A percentile compares a stretch with the other conserved stretches of the same genome.
Evolutionary conservation across 2,888 invertebrate genomes (phyloP).

Genomic region (Parasteatoda lunata): DNA sequence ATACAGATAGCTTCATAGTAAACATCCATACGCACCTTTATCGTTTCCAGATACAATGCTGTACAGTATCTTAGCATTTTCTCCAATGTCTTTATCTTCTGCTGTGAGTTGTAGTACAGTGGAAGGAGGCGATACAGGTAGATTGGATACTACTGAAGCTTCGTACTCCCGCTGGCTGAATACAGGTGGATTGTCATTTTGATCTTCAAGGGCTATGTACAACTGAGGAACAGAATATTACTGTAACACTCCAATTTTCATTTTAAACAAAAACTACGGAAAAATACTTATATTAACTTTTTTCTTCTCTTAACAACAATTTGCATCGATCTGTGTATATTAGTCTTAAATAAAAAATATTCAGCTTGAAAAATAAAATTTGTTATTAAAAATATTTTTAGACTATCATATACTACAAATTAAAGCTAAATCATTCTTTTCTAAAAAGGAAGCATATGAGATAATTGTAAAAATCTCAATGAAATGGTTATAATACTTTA

Average conservation of each 20-base stretch:
- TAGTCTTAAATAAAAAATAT: neutral
- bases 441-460: too few relatives aligned
- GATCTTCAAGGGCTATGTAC: constrained; percentile 79
- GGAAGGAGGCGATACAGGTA: constrained; percentile 82
- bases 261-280: neutral
- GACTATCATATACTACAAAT: neutral
- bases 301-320: too few relatives aligned
- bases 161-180: constrained; percentile 86
- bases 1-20: neutral
- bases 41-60: constrained; percentile 82
- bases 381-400: neutral
- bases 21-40: constrained; percentile 74
- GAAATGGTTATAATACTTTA: too few relatives aligned
- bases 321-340: too few relatives aligned
- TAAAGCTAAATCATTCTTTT: too few relatives aligned
- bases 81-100: constrained; percentile 85
- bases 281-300: neutral
- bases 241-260: neutral
- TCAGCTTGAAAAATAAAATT: neutral
- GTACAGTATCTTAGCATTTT: constrained; percentile 85
- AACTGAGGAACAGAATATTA: constrained; percentile 42
- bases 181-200: constrained; percentile 91
- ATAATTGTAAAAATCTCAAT: too few relatives aligned
- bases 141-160: constrained; percentile 87
- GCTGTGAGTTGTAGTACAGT: constrained; percentile 86